Conservation (phyloP, 2,113 vertebrate genomes). For the Myanophis thanlyinensis region DNA sequence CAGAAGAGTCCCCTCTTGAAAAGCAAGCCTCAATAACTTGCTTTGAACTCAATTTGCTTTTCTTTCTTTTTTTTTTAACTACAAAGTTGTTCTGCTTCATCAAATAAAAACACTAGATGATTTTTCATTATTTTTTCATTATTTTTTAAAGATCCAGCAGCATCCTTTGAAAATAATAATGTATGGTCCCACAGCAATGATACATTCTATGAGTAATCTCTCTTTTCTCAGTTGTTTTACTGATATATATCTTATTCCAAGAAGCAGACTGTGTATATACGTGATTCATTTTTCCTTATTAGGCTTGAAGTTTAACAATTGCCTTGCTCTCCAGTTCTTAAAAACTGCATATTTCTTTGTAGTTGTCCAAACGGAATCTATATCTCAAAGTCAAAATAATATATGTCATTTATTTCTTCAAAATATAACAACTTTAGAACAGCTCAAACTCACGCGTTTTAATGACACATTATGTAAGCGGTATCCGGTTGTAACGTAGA, state of each 20-base stretch:
- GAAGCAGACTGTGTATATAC: background rate
- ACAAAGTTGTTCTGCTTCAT: conserved; percentile 21
- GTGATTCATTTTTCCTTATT: background rate
- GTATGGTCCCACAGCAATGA: background rate
- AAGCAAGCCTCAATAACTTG: background rate
- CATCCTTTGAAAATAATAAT: background rate
- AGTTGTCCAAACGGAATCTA: background rate
- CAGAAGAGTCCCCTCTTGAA: background rate
- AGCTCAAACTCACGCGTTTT: background rate
- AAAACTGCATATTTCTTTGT: background rate
- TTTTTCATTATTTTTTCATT: background rate
- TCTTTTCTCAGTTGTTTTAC: background rate
- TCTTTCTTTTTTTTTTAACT: conserved; percentile 9
- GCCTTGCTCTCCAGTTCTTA: background rate
- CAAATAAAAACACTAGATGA: background rate
- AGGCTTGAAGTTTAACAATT: background rate
- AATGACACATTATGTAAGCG: background rate
- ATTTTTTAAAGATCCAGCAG: background rate
- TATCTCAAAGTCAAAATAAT: background rate
- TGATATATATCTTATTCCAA: background rate
- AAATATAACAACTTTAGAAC: background rate
- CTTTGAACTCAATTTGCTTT: conserved; percentile 21
- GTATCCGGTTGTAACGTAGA: background rate
- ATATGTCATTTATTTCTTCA: background rate
- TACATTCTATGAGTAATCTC: background rate